Conservation (phyloP, 2,113 vertebrate species). For the Indri indri region DNA sequence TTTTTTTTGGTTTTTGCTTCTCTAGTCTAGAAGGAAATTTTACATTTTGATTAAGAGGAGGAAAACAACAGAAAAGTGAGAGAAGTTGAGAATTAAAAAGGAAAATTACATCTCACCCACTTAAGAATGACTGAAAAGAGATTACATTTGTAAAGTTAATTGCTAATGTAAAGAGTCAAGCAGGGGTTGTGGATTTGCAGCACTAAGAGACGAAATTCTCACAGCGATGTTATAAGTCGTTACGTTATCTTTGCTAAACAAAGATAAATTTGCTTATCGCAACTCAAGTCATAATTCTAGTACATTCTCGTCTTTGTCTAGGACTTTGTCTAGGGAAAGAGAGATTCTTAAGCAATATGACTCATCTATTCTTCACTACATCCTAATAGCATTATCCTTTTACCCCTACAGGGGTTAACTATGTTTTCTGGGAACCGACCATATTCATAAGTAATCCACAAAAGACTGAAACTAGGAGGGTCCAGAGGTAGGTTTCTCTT, state of each 20-base stretch:
- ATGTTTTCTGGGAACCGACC: neutral
- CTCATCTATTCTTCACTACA: neutral
- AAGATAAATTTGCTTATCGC: neutral
- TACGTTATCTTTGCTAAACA: neutral
- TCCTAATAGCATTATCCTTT: neutral
- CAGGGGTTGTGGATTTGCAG: neutral
- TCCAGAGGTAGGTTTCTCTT: neutral
- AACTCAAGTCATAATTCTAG: constrained; percentile 11
- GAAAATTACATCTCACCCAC: neutral
- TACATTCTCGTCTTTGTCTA: neutral
- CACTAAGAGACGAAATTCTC: neutral
- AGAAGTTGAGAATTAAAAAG: constrained; percentile 17
- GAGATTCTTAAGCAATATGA: neutral
- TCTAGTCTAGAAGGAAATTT: neutral
- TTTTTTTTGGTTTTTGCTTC: neutral
- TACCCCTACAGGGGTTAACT: neutral
- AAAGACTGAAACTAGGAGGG: neutral
- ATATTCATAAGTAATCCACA: neutral
- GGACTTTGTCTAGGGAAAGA: neutral
- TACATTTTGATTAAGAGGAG: neutral
- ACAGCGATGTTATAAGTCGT: neutral
- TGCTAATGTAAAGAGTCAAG: neutral
- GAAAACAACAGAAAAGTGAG: constrained; percentile 7
- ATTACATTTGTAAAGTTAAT: neutral
- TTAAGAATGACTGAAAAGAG: neutral